These are phyloP conservation scores for Peribatodes rhomboidaria DNA, from an alignment of 2,888 invertebrate genomes.

Conservation along the genomic window DNA sequence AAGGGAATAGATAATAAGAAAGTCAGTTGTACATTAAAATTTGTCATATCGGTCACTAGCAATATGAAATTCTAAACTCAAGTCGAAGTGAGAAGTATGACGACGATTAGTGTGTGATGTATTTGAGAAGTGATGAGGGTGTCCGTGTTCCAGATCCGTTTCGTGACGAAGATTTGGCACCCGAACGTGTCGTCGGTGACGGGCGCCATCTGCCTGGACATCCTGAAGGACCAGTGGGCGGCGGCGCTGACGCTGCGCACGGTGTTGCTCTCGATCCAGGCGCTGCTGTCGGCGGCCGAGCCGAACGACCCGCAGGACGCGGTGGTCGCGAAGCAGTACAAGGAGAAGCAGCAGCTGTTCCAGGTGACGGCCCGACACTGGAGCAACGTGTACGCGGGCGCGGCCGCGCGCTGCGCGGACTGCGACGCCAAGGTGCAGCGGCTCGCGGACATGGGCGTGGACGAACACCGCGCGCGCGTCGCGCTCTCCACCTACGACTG, in stretches of 20 bases:
- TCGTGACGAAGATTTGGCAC: constrained; percentile 99
- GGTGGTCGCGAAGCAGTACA: constrained; percentile 98
- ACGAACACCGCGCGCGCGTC: constrained; percentile 94
- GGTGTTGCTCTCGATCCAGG: constrained; percentile 97
- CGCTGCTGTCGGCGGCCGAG: constrained; percentile 95
- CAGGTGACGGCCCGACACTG: constrained; percentile 97
- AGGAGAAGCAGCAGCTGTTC: constrained; percentile 95
- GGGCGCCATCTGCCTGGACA: constrained; percentile 99
- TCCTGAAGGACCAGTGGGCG: constrained; percentile 99
- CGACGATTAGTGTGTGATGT: too few relatives aligned
- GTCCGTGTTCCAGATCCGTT: constrained; percentile 92
- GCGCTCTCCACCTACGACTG: constrained; percentile 97
- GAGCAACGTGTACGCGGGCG: constrained; percentile 97
- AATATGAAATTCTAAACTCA: too few relatives aligned
- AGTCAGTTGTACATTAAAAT: too few relatives aligned
- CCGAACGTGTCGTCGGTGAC: constrained; percentile 99
- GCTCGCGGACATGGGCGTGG: constrained; percentile 97
- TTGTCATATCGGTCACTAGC: too few relatives aligned
- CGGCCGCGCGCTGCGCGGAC: constrained; percentile 87
- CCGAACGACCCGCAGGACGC: constrained; percentile 98
- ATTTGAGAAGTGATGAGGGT: too few relatives aligned
- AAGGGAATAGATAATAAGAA: too few relatives aligned
- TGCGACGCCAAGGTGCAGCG: constrained; percentile 95
- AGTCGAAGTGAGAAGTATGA: too few relatives aligned
- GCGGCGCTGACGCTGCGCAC: constrained; percentile 99